These are phyloP conservation scores for Solenopsis invicta DNA, from an alignment of 1,140 invertebrate genomes.

Conservation along the genomic window DNA sequence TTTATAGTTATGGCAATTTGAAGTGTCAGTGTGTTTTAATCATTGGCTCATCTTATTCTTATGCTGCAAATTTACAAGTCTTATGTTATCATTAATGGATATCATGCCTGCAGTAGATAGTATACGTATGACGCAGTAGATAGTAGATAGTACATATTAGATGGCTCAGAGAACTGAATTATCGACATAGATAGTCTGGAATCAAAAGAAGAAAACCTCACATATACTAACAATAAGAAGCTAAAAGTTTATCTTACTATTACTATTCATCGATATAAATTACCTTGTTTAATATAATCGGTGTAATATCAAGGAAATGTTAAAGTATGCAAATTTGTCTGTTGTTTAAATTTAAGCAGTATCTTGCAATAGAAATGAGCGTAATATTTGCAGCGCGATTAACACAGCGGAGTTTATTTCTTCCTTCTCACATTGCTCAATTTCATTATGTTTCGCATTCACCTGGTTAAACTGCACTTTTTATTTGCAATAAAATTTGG, in stretches of 20 bases:
- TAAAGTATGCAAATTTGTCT: neutral
- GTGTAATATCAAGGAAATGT: neutral
- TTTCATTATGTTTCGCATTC: conserved; percentile 18
- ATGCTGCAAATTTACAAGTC: neutral
- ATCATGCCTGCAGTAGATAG: conserved; percentile 39
- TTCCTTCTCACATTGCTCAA: neutral
- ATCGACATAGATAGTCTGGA: conserved; percentile 17
- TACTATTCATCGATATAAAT: neutral
- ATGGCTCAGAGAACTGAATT: conserved; percentile 26
- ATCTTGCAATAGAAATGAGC: neutral
- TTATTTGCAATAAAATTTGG: conserved; percentile 48
- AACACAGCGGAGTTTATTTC: neutral
- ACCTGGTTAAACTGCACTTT: conserved; percentile 6
- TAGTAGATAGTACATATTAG: neutral
- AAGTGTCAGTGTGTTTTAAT: neutral
- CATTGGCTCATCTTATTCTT: neutral
- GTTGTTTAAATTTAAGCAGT: conserved; percentile 12
- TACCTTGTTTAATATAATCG: neutral
- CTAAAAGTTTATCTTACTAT: neutral
- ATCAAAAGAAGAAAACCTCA: neutral
- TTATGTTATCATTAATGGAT: conserved; percentile 28
- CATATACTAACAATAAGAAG: neutral
- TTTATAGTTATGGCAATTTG: neutral
- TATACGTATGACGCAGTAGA: too few relatives aligned
- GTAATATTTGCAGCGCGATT: neutral